Percentiles rank a stretch among this genome's conserved stretches.
Evolutionary conservation across 2,113 vertebrate species (phyloP).

Genomic region (Mola mola): DNA sequence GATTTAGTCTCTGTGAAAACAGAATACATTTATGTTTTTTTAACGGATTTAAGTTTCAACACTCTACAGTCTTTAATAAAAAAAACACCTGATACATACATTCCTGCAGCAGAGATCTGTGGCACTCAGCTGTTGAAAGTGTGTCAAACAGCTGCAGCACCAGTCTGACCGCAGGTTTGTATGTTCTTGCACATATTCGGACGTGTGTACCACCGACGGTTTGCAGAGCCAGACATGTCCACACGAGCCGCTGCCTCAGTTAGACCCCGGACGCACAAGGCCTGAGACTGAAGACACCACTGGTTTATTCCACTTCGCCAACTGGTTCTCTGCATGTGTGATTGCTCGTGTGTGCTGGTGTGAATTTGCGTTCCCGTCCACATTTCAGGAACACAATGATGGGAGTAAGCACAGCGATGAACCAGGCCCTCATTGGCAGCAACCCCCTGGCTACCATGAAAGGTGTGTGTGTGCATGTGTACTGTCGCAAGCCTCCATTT

Average conservation of each 20-base stretch:
- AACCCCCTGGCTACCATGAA: conserved; percentile 93
- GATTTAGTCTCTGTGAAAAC: too few species aligned
- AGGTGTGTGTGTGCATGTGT: conserved; percentile 83
- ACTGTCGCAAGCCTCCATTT: conserved; percentile 51
- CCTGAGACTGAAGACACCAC: too few species aligned
- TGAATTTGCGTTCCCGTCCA: conserved; percentile 39
- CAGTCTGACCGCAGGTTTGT: conserved; percentile 8
- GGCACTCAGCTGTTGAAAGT: too few species aligned
- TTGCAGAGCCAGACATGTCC: too few species aligned
- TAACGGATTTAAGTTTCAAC: too few species aligned
- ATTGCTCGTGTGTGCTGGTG: background rate
- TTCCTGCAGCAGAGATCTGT: background rate
- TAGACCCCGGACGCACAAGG: too few species aligned
- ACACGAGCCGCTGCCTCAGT: too few species aligned
- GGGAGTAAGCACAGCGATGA: conserved; percentile 90
- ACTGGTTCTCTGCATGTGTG: conserved; percentile 42
- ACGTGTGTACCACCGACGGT: too few species aligned
- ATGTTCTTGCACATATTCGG: too few species aligned
- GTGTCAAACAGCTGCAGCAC: background rate
- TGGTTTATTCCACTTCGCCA: background rate
- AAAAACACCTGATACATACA: too few species aligned
- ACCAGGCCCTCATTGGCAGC: conserved; percentile 88
- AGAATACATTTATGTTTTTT: too few species aligned
- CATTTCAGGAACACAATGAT: conserved; percentile 90
- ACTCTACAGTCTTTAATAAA: too few species aligned